A percentile compares a stretch with the other conserved stretches of the same genome.
phyloP scores from a whole-genome alignment of 1,140 invertebrate genomes.

The Phthorimaea operculella region DNA sequence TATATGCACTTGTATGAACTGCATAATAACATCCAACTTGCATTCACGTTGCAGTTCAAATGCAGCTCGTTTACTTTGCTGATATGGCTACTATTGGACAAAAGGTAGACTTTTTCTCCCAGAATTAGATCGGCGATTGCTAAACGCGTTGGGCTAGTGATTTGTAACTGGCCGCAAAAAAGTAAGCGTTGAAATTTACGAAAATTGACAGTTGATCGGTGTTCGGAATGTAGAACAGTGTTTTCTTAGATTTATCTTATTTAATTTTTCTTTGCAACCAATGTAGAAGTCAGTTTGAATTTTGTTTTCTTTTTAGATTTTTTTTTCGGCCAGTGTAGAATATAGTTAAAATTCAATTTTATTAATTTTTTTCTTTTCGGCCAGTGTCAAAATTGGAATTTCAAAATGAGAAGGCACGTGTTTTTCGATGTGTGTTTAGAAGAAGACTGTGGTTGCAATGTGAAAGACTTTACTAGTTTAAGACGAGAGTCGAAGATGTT shows the following conservation, averaged over 20 bases:
- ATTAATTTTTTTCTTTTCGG: no score
- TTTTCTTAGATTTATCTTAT: neutral
- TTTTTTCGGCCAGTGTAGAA: no score
- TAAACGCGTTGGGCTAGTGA: neutral
- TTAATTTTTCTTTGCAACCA: no score
- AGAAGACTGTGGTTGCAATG: conserved; percentile 25
- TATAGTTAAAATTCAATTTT: no score
- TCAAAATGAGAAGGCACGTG: conserved; percentile 35
- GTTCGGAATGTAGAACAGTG: neutral
- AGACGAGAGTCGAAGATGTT: conserved; percentile 45
- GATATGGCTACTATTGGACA: no score
- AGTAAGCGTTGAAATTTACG: neutral
- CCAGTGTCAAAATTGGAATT: neutral
- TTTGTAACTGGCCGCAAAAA: neutral
- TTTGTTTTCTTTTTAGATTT: no score
- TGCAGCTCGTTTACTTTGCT: no score
- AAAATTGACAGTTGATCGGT: neutral
- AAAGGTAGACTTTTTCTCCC: neutral
- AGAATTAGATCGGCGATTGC: neutral
- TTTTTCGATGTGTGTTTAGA: conserved; percentile 25
- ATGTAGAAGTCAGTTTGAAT: no score
- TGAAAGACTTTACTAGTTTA: conserved; percentile 30
- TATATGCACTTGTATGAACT: no score
- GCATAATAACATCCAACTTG: no score
- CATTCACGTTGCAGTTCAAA: no score